phyloP scores from a whole-genome alignment of 2,113 vertebrate genomes.

The Oceanodroma tethys region DNA sequence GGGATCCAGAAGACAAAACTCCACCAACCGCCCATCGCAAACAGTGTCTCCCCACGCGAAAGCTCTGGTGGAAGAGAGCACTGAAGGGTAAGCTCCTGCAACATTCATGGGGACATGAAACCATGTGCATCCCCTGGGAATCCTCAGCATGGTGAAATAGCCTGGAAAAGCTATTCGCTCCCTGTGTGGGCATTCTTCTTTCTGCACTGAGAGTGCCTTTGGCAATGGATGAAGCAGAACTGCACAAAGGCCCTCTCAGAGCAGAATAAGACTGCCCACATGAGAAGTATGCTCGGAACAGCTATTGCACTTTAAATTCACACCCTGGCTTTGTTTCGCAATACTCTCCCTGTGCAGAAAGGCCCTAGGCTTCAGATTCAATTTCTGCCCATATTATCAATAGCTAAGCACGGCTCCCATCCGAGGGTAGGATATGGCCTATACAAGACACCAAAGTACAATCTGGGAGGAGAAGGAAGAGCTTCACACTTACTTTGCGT shows the following conservation, averaged over 20 bases:
- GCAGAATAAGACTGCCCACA: slow-evolving; percentile 48
- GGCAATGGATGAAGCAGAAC: slow-evolving; percentile 57
- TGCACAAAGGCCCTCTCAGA: slow-evolving; percentile 49
- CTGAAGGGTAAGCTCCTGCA: not conserved
- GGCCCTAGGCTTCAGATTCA: not conserved
- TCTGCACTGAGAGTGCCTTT: slow-evolving; percentile 36
- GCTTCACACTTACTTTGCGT: not conserved
- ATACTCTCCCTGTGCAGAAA: not conserved
- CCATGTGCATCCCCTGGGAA: slow-evolving; percentile 43
- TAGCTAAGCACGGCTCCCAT: not conserved
- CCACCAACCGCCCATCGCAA: not conserved
- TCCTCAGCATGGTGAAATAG: slow-evolving; percentile 45
- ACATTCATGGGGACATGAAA: slow-evolving; percentile 5
- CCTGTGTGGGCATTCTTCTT: slow-evolving; percentile 64
- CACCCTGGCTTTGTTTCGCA: slow-evolving; percentile 45
- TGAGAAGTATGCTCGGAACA: not conserved
- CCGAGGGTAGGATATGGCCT: not conserved
- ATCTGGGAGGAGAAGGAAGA: not conserved
- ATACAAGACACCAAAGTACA: not conserved
- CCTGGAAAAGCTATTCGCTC: slow-evolving; percentile 18
- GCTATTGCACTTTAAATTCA: slow-evolving; percentile 55
- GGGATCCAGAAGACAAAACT: not conserved
- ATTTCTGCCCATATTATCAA: not conserved
- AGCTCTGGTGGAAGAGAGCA: not conserved
- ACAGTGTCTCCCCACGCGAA: not conserved